Evolutionary conservation across 2,888 invertebrate species (phyloP).

Genomic region (Germaria angustata): DNA sequence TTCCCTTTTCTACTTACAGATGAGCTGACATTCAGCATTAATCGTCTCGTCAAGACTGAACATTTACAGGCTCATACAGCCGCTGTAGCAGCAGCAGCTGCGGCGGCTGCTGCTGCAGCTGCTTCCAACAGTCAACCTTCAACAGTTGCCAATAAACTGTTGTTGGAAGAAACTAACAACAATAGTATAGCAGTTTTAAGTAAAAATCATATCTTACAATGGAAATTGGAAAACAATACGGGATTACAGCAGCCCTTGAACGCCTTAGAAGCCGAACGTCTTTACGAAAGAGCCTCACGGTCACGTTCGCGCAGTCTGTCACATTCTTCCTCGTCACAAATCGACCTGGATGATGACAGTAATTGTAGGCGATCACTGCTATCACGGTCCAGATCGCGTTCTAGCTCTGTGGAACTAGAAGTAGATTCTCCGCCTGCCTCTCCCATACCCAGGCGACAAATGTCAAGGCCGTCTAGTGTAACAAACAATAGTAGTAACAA

Average conservation of each 20-base stretch:
- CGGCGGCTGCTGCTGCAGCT: conserved; percentile 80
- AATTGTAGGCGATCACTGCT: conserved; percentile 68
- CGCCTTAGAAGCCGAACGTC: conserved; percentile 61
- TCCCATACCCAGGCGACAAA: conserved; percentile 66
- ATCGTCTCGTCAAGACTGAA: conserved; percentile 84
- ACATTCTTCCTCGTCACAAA: conserved; percentile 72
- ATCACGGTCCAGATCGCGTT: conserved; percentile 75
- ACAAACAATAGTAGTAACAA: conserved; percentile 33
- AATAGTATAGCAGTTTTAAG: conserved; percentile 77
- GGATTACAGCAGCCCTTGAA: conserved; percentile 39
- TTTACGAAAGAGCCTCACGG: conserved; percentile 73
- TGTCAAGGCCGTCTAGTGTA: conserved; percentile 71
- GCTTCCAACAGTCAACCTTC: conserved; percentile 56
- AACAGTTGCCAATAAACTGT: conserved; percentile 29
- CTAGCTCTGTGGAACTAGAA: conserved; percentile 86
- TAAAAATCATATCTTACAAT: conserved; percentile 76
- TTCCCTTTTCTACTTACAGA: conserved; percentile 84
- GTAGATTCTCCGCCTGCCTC: conserved; percentile 86
- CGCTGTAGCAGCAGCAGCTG: conserved; percentile 82
- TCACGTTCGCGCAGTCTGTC: conserved; percentile 76
- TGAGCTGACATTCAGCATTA: conserved; percentile 91
- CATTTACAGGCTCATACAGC: conserved; percentile 81
- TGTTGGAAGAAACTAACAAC: conserved; percentile 77
- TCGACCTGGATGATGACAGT: conserved; percentile 76
- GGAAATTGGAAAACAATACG: conserved; percentile 67